Evolutionary conservation across 1,140 invertebrate genomes (phyloP), one percentile per base, ranked within the genome.

Genomic region (Bombus confusus): DNA sequence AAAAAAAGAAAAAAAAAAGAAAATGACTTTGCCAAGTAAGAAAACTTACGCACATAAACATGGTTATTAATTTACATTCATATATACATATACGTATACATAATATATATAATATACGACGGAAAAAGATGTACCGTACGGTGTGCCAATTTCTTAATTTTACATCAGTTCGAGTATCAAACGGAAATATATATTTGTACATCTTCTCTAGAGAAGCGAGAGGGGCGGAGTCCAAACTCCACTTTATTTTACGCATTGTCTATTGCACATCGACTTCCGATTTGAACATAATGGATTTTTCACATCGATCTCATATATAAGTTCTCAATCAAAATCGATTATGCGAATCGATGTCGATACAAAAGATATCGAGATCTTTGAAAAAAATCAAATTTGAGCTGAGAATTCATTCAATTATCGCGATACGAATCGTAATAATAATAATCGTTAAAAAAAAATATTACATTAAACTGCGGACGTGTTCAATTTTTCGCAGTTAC

Each of bases 21-120:
- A 22, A n/a, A 64, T 22, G 28, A 78, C 64, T 39, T 64, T 64
- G 37, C 37, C 75, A 77, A 62, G 13, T 71, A 71, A 71, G 68
- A 15, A n/a, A 71, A 39, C 37, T 41, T 71, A 71, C 37, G 69
- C 25, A 41, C 69, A 41, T 41, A 41, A 52, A 71, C 25, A n/a
- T n/a, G 12, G 13, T 28, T 71, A 71, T 41, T 71, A 71, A 71
- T 71, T 71, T 18, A 72, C 13, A 72, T 72, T 71, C 37, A 34
- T 47, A 64, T 77, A 59, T 72, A 81, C 66, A 71, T 52, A 71
- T 39, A 64, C 57, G 69, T 71, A 66, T 83, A 77, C 64, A 87
- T 86, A 81, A 76, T 80, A 72, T 78, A 86, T 52, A 64, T 85
- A 86, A 43, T 68, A 71, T 83, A 47, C 41, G 37, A 43, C 9